A percentile compares a stretch with the other conserved stretches of the same genome.
Evolutionary conservation across 2,113 vertebrate species (phyloP).

Genomic region (Dasyprocta punctata): DNA sequence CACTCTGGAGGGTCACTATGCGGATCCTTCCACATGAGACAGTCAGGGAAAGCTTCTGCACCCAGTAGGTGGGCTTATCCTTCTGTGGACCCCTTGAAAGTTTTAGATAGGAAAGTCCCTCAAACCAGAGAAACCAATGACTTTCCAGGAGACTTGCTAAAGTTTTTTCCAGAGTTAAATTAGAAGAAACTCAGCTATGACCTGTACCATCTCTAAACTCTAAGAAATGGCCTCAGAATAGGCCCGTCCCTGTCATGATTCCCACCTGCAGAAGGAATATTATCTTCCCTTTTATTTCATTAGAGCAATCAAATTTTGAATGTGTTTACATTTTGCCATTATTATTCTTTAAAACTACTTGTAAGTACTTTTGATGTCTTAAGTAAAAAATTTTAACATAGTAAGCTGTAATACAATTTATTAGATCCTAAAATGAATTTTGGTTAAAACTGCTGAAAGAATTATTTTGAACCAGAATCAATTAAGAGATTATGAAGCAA

Average conservation of each 20-base stretch:
- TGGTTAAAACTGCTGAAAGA: constrained; percentile 53
- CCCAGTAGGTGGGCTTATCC: not conserved
- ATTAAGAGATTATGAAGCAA: constrained; percentile 52
- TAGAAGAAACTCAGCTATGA: not conserved
- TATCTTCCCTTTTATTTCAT: not conserved
- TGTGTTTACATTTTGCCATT: not conserved
- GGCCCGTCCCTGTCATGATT: not conserved
- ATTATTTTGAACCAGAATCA: constrained; percentile 61
- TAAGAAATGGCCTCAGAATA: not conserved
- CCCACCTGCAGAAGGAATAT: not conserved
- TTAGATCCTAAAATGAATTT: constrained; percentile 52
- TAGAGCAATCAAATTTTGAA: not conserved
- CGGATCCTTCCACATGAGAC: not conserved
- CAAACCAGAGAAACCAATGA: not conserved
- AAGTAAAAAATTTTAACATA: constrained; percentile 52
- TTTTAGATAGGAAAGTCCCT: not conserved
- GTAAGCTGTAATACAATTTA: not conserved
- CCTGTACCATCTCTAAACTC: not conserved
- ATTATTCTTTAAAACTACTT: constrained; percentile 36
- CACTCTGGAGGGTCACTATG: not conserved
- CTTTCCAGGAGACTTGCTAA: not conserved
- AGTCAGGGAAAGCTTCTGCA: not conserved
- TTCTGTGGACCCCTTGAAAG: not conserved
- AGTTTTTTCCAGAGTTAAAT: not conserved
- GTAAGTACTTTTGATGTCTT: constrained; percentile 28